A percentile compares a stretch with the other conserved stretches of the same genome.
These are phyloP conservation scores for Bombus confusus DNA, from an alignment of 1,140 invertebrate genomes.

Conservation along the genomic window DNA sequence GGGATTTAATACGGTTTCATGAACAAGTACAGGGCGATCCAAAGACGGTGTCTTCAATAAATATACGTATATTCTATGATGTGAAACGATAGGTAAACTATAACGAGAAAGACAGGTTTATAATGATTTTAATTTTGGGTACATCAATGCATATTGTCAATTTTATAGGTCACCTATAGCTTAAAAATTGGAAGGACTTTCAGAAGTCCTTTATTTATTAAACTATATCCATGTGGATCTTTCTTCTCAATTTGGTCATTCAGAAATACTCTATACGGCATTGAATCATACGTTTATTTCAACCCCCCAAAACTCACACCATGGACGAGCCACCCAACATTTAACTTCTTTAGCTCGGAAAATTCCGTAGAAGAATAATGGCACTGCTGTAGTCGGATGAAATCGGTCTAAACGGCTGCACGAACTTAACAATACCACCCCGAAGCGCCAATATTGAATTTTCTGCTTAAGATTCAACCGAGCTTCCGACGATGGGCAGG, in stretches of 20 bases:
- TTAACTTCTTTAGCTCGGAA: slow-evolving; percentile 33
- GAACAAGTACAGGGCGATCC: slow-evolving; percentile 43
- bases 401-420: slow-evolving; percentile 32
- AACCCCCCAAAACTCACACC: too few species aligned
- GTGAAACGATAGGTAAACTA: not conserved
- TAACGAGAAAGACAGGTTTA: not conserved
- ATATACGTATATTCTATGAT: not conserved
- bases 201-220: too few species aligned
- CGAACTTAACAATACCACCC: slow-evolving; percentile 51
- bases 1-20: slow-evolving; percentile 55
- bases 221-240: too few species aligned
- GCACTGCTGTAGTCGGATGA: slow-evolving; percentile 23
- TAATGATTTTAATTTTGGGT: too few species aligned
- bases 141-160: too few species aligned
- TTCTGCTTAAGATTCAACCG: slow-evolving; percentile 52
- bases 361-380: slow-evolving; percentile 64
- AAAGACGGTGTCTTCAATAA: too few species aligned
- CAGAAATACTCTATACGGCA: too few species aligned
- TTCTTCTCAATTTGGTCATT: too few species aligned
- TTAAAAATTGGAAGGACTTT: too few species aligned
- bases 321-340: too few species aligned
- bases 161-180: too few species aligned
- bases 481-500: slow-evolving; percentile 4
- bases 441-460: slow-evolving; percentile 52
- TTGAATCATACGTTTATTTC: too few species aligned